Evolutionary conservation across 2,797 vertebrate genomes (phyloP), one percentile per base, ranked within the genome.

Genomic region (Gymnoscopelus microlampas): DNA sequence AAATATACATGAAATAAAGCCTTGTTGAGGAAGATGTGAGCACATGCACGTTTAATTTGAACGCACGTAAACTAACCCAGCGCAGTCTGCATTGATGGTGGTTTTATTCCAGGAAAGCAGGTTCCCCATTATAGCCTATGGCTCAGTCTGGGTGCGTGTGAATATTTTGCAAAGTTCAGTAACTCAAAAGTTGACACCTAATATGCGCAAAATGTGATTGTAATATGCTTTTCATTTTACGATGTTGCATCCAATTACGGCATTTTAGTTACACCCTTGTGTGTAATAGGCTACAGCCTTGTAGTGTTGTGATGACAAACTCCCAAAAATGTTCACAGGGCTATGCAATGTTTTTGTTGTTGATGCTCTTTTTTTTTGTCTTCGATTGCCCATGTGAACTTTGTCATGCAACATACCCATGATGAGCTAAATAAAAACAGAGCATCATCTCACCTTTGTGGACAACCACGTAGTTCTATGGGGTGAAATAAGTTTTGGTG

Each of bases 381-480:
- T 2, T 6, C 13, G 3, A 2, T 1, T 24, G 73, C 14, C 14
- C 11, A 29, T 49, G 2, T 48, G 63, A 44, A 44, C 8, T 24
- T 19, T 14, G 2, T 50, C 7, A 9, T 29, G 3, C 39, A 44
- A 44, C 39, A 44, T 29, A 29, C 26, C 7, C 39, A 44, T 44
- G 9, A 9, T 44, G 9, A 9, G 39, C 7, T 44, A 44, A 7
- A 66, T 9, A 54, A 51, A 63, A 59, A 54, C 13, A 39, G 5
- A 72, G 12, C 29, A 51, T 72, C 70, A 47, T 74, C 88, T 89
- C 82, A 94, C 94, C 93, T 92, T 89, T 82, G 80, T 79, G 83
- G 83, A 71, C 78, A 79, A 84, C 49, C 88, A 61, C 78, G 76
- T 50, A 67, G 75, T 74, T 73, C 73, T 63, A 48, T 47, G 50